A percentile compares a stretch with the other conserved stretches of the same genome.
Conservation (phyloP, 2,797 vertebrate species). For the Tragelaphus eurycerus region DNA sequence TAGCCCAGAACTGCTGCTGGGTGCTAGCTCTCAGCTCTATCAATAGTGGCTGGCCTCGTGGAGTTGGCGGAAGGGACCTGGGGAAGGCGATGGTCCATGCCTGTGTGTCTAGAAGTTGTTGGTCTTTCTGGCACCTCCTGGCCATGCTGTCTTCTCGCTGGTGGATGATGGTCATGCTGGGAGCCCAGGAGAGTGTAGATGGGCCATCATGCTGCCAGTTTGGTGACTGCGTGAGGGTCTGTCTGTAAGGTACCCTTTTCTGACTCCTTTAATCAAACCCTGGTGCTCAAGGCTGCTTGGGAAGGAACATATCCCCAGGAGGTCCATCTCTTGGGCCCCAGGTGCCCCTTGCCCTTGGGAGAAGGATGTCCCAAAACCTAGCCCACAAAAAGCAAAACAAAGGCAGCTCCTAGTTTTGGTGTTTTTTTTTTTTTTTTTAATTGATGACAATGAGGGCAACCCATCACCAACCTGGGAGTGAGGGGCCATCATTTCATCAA, state of each 20-base stretch:
- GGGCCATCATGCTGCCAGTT: neutral
- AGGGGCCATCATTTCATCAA: neutral
- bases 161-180: neutral
- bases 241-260: neutral
- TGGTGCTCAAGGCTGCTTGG: neutral
- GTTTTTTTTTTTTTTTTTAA: neutral
- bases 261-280: neutral
- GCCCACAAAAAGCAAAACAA: neutral
- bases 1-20: neutral
- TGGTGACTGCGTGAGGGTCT: neutral
- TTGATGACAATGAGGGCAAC: neutral
- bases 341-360: neutral
- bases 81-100: neutral
- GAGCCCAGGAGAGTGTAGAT: neutral
- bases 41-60: neutral
- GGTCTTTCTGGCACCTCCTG: neutral
- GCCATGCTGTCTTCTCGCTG: neutral
- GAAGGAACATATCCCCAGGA: neutral
- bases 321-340: neutral
- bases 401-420: neutral
- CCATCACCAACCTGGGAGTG: neutral
- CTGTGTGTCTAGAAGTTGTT: neutral
- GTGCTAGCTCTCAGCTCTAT: neutral
- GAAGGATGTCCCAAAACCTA: neutral
- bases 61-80: neutral